Evolutionary conservation across 2,113 vertebrate species (phyloP), one percentile per base, ranked within the genome.

Genomic region (Cyanoderma ruficeps): DNA sequence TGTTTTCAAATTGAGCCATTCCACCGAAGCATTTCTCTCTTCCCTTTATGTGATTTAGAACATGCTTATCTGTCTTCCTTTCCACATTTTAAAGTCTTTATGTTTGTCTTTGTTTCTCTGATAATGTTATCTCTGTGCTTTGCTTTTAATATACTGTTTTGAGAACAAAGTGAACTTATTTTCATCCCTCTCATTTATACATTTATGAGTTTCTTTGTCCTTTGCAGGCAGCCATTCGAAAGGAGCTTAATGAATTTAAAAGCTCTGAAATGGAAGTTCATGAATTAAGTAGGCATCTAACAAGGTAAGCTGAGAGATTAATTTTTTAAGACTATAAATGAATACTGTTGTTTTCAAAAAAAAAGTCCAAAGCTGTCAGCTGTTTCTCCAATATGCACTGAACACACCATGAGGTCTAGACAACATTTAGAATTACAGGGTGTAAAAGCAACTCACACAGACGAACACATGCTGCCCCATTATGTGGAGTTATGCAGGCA

Each of bases 251-350:
- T 71, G 99, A 99, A 97, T 99, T 99, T 96, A 99, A 99, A 98
- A 99, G 99, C 98, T 99, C 99, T 97, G 99, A 99, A 97, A 99
- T 99, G 99, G 99, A 99, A 97, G 99, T 99, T 95, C 99, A 99
- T 52, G 99, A 99, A 97, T 98, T 99, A 80, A 99, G 99, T 92
- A 99, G 99, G 91, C 99, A 99, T 98, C 98, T 99, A 98, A 99
- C 99, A 98, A 99, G 99, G 99, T 99, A 86, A 97, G 96, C 60
- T n/a, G 12, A 33, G 42, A 68, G n/a, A 65, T 57, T 50, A 31
- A 49, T 93, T 83, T 71, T 64, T 65, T 63, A 79, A 80, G 25
- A 64, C 30, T 72, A 18, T 71, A 67, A 85, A 39, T 74, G 70
- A 93, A 42, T 70, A 52, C 16, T 47, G 39, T 47, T 65, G 63